phyloP scores from a whole-genome alignment of 1,140 invertebrate species.

The Cotesia glomerata region DNA sequence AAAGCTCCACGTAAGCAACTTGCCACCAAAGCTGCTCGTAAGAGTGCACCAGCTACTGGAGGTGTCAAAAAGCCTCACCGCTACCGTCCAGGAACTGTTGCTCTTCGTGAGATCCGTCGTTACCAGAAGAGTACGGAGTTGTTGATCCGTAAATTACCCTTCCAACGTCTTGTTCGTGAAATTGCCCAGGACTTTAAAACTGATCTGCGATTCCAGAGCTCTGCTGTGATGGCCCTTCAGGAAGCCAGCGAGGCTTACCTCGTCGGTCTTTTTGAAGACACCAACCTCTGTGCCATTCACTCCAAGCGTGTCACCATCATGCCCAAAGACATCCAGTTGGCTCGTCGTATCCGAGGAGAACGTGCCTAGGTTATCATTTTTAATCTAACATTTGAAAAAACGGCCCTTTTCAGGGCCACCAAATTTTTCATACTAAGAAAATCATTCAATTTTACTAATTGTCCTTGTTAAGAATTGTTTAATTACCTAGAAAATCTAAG shows the following conservation, averaged over 20 bases:
- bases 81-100: background rate
- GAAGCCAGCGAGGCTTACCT: background rate
- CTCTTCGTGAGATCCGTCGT: slow-evolving; percentile 1
- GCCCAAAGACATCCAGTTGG: slow-evolving; percentile 1
- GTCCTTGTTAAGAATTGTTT: too few species aligned
- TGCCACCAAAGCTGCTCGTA: too few species aligned
- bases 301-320: background rate
- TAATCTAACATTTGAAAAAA: too few species aligned
- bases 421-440: too few species aligned
- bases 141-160: background rate
- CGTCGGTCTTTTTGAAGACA: slow-evolving; percentile 6
- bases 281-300: background rate
- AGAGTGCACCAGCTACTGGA: too few species aligned
- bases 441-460: too few species aligned
- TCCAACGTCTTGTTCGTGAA: background rate
- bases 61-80: too few species aligned
- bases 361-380: too few species aligned
- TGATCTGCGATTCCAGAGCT: background rate
- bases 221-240: too few species aligned
- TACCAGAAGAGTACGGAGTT: background rate
- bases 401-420: too few species aligned
- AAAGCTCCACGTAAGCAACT: too few species aligned
- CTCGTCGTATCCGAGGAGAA: background rate
- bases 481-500: too few species aligned
- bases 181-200: background rate